These are phyloP conservation scores for Halocaridina rubra DNA, from an alignment of 2,888 invertebrate genomes.

Conservation along the genomic window DNA sequence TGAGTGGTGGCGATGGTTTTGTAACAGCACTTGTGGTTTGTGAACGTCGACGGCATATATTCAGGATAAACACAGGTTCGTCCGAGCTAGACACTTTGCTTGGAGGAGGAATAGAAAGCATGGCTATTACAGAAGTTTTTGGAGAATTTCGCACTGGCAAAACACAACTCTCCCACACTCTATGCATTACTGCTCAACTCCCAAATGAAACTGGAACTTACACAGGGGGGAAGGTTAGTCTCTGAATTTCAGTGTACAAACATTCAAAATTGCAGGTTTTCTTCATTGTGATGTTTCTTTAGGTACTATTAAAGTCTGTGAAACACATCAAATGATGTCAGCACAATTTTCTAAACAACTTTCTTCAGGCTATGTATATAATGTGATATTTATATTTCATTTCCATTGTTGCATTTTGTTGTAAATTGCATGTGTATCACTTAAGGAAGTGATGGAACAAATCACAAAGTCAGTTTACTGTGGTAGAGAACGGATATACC, in stretches of 20 bases:
- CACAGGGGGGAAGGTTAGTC: constrained; percentile 78
- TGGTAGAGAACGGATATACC: no score
- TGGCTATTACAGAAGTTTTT: constrained; percentile 86
- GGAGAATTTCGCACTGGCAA: constrained; percentile 87
- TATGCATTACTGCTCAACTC: constrained; percentile 83
- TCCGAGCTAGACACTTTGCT: constrained; percentile 74
- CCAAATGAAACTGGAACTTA: constrained; percentile 68
- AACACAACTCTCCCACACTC: constrained; percentile 83
- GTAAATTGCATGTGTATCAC: no score
- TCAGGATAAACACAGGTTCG: constrained; percentile 75
- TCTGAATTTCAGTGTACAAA: background rate
- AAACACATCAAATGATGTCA: no score
- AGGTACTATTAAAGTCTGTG: no score
- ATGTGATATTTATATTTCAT: no score
- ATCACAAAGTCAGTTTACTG: no score
- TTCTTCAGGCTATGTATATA: no score
- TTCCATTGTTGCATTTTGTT: no score
- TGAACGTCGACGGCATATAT: constrained; percentile 79
- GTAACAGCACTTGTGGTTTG: constrained; percentile 81
- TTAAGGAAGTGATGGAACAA: no score
- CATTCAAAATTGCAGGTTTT: no score
- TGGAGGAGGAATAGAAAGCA: constrained; percentile 84
- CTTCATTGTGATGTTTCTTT: no score
- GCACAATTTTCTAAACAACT: no score
- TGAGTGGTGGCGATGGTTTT: constrained; percentile 75